phyloP scores from a whole-genome alignment of 2,797 vertebrate genomes.

The Eutrigla gurnardus region DNA sequence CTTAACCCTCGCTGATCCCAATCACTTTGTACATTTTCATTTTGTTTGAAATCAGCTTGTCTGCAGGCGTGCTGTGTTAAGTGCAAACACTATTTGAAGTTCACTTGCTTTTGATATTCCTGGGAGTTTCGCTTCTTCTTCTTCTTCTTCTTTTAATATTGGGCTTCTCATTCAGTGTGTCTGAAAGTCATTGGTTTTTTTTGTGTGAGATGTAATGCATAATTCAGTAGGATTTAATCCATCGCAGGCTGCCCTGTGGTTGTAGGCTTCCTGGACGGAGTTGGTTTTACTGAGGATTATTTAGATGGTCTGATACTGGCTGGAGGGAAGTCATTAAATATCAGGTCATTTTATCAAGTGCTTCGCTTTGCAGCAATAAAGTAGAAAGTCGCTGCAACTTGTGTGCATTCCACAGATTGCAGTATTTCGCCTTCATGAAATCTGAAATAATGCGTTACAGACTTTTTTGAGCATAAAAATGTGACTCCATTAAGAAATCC shows the following conservation, averaged over 20 bases:
- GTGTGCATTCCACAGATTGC: background rate
- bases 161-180: background rate
- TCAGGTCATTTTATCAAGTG: background rate
- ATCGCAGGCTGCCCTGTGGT: background rate
- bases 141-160: background rate
- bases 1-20: background rate
- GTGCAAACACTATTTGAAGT: background rate
- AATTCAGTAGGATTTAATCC: background rate
- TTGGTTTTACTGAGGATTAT: background rate
- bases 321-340: background rate
- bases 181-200: background rate
- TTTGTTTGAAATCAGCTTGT: constrained; percentile 7
- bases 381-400: background rate
- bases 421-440: background rate
- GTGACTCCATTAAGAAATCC: background rate
- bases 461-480: too few relatives aligned
- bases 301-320: background rate
- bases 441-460: background rate
- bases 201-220: background rate
- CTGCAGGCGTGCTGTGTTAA: background rate
- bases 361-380: background rate
- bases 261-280: background rate
- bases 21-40: constrained; percentile 5
- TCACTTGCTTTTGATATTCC: constrained; percentile 6
- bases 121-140: background rate